These are phyloP conservation scores for Agrotis ipsilon DNA, from an alignment of 2,888 invertebrate species.

Conservation along the genomic window DNA sequence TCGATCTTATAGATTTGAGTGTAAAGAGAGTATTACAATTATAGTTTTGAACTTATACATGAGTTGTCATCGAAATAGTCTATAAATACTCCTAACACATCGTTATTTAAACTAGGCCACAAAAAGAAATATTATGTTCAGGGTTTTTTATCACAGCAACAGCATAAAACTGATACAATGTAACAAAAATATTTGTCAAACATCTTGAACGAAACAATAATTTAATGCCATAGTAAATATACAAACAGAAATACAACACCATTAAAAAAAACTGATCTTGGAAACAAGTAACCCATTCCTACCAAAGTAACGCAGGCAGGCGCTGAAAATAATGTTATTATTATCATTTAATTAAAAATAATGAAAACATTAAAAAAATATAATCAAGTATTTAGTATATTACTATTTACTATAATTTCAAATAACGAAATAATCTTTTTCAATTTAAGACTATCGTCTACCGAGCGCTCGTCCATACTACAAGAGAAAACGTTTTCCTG, in stretches of 20 bases:
- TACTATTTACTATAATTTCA: too few species aligned
- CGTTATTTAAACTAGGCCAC: neutral
- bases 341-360: neutral
- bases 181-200: constrained; percentile 23
- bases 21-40: too few species aligned
- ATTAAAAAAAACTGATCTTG: neutral
- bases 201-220: constrained; percentile 28
- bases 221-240: neutral
- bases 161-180: constrained; percentile 28
- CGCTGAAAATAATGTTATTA: neutral
- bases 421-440: too few species aligned
- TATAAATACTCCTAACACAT: constrained; percentile 1
- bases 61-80: neutral
- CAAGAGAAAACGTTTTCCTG: too few species aligned
- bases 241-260: neutral
- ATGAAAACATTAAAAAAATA: too few species aligned
- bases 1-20: too few species aligned
- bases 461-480: too few species aligned
- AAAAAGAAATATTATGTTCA: constrained; percentile 1
- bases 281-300: neutral
- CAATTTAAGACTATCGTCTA: too few species aligned
- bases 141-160: constrained; percentile 12
- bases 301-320: too few species aligned
- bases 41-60: too few species aligned
- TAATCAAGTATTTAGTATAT: too few species aligned